Evolutionary conservation across 2,113 vertebrate species (phyloP).

Genomic region (Cololabis saira): DNA sequence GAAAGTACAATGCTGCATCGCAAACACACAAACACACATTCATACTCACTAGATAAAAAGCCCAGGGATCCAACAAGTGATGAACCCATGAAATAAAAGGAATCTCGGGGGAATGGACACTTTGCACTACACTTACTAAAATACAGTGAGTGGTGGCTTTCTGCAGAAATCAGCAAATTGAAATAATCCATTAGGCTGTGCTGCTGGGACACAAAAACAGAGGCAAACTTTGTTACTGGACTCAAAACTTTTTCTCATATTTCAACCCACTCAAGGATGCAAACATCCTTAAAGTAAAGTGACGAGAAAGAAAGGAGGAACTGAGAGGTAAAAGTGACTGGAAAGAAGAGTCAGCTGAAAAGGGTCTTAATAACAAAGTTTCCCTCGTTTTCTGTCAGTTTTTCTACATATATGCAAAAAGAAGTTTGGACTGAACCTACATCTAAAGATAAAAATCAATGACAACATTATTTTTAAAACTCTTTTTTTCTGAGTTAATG

Average conservation of each 20-base stretch:
- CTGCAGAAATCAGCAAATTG: constrained; percentile 71
- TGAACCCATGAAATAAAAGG: constrained; percentile 13
- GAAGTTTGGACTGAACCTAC: too few relatives aligned
- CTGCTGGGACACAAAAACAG: constrained; percentile 31
- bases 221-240: constrained; percentile 38
- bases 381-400: too few relatives aligned
- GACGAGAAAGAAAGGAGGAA: constrained; percentile 1
- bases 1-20: constrained; percentile 1
- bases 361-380: too few relatives aligned
- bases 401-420: too few relatives aligned
- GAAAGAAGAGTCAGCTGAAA: too few relatives aligned
- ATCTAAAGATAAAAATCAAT: too few relatives aligned
- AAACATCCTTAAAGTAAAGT: constrained; percentile 2
- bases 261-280: constrained; percentile 31
- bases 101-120: constrained; percentile 10
- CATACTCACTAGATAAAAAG: constrained; percentile 26
- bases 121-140: constrained; percentile 10
- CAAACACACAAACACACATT: constrained; percentile 2
- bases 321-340: not conserved
- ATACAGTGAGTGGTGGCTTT: constrained; percentile 27
- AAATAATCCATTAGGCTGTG: constrained; percentile 69
- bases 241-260: constrained; percentile 37
- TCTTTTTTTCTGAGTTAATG: too few relatives aligned
- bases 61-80: constrained; percentile 46
- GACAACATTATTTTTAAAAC: too few relatives aligned